These are phyloP conservation scores for Trissolcus basalis DNA, from an alignment of 1,140 invertebrate genomes.

Conservation along the genomic window DNA sequence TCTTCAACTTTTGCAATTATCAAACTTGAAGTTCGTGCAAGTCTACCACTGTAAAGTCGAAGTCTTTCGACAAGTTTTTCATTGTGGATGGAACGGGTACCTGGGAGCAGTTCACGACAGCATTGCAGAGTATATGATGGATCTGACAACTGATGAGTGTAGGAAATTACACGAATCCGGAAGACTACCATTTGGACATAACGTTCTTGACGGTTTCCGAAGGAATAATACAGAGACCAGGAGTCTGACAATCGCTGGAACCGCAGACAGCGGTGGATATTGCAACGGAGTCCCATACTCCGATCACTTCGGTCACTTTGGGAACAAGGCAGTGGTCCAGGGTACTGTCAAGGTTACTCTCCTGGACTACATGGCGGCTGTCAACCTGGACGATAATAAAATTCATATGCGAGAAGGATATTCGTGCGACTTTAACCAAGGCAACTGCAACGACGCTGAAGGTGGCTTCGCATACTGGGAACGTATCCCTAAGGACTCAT, in stretches of 20 bases:
- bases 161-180: background rate
- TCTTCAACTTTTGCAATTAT: slow-evolving; percentile 40
- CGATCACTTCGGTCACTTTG: background rate
- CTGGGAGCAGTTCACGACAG: slow-evolving; percentile 20
- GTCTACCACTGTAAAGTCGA: slow-evolving; percentile 48
- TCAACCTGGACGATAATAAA: background rate
- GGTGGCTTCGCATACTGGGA: background rate
- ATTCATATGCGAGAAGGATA: background rate
- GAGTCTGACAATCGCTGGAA: background rate
- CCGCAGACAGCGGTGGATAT: background rate
- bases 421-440: background rate
- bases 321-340: background rate
- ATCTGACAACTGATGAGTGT: background rate
- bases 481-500: background rate
- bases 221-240: background rate
- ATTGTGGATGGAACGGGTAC: slow-evolving; percentile 55
- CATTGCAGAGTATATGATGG: slow-evolving; percentile 6
- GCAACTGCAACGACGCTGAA: background rate
- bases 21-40: slow-evolving; percentile 7
- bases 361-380: background rate
- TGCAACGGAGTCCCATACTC: background rate
- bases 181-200: background rate
- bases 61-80: slow-evolving; percentile 24
- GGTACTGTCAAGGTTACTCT: background rate
- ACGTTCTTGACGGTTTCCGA: background rate